Evolutionary conservation across 1,140 invertebrate species (phyloP).

Genomic region (Helicoverpa armigera): DNA sequence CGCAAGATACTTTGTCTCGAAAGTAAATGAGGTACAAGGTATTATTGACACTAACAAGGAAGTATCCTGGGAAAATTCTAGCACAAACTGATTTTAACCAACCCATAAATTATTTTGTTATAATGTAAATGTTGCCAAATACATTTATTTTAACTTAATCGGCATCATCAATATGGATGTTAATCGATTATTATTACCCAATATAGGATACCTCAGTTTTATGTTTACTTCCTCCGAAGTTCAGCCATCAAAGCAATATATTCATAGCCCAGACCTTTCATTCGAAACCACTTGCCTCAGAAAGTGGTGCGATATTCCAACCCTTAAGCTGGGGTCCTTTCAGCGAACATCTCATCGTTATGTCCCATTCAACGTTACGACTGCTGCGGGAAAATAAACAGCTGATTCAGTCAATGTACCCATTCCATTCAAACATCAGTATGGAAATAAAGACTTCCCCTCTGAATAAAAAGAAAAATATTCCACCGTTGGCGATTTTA

Average conservation of each 20-base stretch:
- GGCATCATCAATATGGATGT: too few relatives aligned
- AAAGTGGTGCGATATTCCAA: not conserved
- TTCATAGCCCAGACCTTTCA: not conserved
- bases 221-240: not conserved
- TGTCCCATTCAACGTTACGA: constrained; percentile 27
- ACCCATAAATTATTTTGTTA: too few relatives aligned
- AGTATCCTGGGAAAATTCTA: too few relatives aligned
- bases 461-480: not conserved
- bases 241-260: not conserved
- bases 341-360: constrained; percentile 6
- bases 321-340: constrained; percentile 30
- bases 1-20: not conserved
- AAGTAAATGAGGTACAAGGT: not conserved
- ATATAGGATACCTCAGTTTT: too few relatives aligned
- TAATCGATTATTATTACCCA: too few relatives aligned
- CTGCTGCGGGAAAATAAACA: constrained; percentile 19
- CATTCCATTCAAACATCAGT: constrained; percentile 6
- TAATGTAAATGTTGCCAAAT: too few relatives aligned
- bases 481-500: not conserved
- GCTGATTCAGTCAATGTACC: constrained; percentile 9
- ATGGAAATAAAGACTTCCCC: not conserved
- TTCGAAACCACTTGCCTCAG: not conserved
- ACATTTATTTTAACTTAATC: too few relatives aligned
- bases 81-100: too few relatives aligned
- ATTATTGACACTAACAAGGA: not conserved